phyloP scores from a whole-genome alignment of 2,797 vertebrate species.

The Typhlichthys subterraneus region DNA sequence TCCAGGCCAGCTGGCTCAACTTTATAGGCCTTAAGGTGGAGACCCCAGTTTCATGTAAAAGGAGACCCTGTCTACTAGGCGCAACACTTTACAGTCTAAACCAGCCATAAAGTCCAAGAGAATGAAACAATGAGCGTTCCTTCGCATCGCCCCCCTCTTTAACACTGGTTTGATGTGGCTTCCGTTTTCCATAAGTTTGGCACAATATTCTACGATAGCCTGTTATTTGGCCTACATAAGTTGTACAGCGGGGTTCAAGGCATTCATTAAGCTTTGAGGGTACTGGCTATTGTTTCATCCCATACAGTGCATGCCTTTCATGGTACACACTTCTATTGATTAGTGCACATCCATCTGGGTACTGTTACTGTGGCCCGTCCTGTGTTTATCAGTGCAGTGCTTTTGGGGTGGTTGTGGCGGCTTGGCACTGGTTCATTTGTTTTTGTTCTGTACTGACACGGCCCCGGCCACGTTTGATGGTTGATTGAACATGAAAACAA shows the following conservation, averaged over 20 bases:
- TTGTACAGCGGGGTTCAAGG: conserved; percentile 27
- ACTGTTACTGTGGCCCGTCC: conserved; percentile 31
- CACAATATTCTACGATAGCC: conserved; percentile 49
- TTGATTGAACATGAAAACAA: conserved; percentile 79
- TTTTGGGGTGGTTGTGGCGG: conserved; percentile 52
- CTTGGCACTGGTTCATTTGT: conserved; percentile 64
- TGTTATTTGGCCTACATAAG: conserved; percentile 35
- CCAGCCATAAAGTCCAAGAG: conserved; percentile 62
- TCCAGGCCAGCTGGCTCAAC: conserved; percentile 57
- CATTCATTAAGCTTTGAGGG: conserved; percentile 31
- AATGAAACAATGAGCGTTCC: conserved; percentile 47
- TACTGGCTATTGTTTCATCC: conserved; percentile 29
- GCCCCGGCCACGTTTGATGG: conserved; percentile 73
- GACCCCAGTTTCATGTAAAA: conserved; percentile 56
- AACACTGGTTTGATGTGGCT: conserved; percentile 51
- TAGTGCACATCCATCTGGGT: conserved; percentile 32
- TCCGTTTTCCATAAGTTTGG: conserved; percentile 35
- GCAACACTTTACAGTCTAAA: conserved; percentile 69
- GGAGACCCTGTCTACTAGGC: conserved; percentile 65
- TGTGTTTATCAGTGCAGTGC: conserved; percentile 48
- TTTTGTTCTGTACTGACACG: conserved; percentile 58
- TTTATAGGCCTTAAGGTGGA: conserved; percentile 69
- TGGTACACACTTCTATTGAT: conserved; percentile 33
- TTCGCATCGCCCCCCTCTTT: conserved; percentile 46
- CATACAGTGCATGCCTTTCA: conserved; percentile 9